These are phyloP conservation scores for Pristionchus japonicus DNA, from an alignment of 2,888 invertebrate genomes.

Conservation along the genomic window DNA sequence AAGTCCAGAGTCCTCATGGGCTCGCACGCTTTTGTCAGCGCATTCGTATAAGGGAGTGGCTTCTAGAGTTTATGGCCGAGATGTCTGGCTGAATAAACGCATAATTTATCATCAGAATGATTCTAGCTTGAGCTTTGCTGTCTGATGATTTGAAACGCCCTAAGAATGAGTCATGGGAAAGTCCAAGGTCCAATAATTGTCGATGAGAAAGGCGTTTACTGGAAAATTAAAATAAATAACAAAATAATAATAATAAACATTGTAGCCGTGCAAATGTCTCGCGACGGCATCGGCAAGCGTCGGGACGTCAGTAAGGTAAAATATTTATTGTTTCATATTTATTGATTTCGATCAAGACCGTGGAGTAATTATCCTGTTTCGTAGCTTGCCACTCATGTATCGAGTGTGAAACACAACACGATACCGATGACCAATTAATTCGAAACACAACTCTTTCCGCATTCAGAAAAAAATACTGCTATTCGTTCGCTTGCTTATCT, in stretches of 20 bases:
- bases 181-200: background rate
- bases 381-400: no score
- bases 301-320: constrained; percentile 48
- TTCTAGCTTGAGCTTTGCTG: background rate
- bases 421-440: no score
- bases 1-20: background rate
- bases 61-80: background rate
- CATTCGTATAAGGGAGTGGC: background rate
- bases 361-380: no score
- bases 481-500: no score
- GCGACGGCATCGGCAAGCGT: constrained; percentile 67
- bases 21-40: background rate
- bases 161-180: background rate
- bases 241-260: background rate
- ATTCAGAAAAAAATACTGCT: no score
- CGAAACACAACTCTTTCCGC: no score
- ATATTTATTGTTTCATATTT: background rate
- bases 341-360: background rate
- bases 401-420: background rate
- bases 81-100: background rate
- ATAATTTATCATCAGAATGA: background rate
- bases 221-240: background rate
- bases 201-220: background rate
- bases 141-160: background rate
- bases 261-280: constrained; percentile 66